phyloP scores from a whole-genome alignment of 2,888 invertebrate species.

The Boloria euphrosyne region DNA sequence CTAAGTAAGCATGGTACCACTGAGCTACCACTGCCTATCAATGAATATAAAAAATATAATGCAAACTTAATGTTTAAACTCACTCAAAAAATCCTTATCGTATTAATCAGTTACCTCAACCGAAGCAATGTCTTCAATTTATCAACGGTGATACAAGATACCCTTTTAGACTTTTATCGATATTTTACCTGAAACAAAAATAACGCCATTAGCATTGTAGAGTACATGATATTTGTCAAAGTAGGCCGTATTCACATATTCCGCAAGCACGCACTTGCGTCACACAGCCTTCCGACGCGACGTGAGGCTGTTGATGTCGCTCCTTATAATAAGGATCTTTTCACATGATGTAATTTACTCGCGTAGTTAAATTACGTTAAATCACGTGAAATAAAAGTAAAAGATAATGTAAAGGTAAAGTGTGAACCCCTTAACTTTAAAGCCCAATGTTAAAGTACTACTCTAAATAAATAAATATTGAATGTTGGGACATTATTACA shows the following conservation, averaged over 20 bases:
- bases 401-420: no score
- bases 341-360: neutral
- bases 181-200: slow-evolving; percentile 64
- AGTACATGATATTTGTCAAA: slow-evolving; percentile 59
- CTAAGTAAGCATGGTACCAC: no score
- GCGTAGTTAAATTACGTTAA: neutral
- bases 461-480: no score
- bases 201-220: slow-evolving; percentile 52
- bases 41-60: neutral
- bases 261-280: slow-evolving; percentile 63
- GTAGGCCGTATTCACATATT: slow-evolving; percentile 61
- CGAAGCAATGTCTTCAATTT: neutral
- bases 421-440: no score
- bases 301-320: slow-evolving; percentile 49
- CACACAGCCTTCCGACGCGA: slow-evolving; percentile 57
- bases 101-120: neutral
- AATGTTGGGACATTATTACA: no score
- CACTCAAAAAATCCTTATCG: slow-evolving; percentile 8
- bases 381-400: neutral
- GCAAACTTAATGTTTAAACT: neutral
- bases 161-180: slow-evolving; percentile 13
- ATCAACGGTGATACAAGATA: neutral
- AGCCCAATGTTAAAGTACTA: no score
- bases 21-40: no score
- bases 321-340: slow-evolving; percentile 24